Conservation (phyloP, 2,113 vertebrate genomes). For the Bubo scandiacus region DNA sequence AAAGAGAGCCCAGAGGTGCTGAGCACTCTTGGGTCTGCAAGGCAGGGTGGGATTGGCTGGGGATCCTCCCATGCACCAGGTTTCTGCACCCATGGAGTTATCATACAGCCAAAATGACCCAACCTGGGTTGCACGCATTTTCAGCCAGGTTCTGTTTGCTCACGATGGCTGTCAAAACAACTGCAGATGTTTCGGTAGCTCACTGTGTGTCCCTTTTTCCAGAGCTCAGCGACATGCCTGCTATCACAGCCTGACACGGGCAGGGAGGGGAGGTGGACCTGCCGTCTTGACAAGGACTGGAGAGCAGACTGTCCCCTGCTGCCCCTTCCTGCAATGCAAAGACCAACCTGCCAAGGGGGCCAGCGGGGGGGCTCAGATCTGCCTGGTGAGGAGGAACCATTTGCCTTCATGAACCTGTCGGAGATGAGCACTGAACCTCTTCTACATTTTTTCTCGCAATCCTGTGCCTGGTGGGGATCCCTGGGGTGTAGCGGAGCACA, state of each 20-base stretch:
- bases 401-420: not conserved
- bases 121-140: not conserved
- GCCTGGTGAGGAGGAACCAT: not conserved
- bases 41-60: not conserved
- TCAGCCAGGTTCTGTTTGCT: not conserved
- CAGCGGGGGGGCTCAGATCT: not conserved
- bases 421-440: not conserved
- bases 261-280: not conserved
- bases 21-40: not conserved
- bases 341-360: not conserved
- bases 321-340: not conserved
- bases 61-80: not conserved
- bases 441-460: not conserved
- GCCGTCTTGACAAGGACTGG: rapidly evolving
- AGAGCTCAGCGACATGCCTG: conserved; percentile 39
- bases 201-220: not conserved
- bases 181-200: not conserved
- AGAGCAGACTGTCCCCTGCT: not conserved
- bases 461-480: not conserved
- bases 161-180: rapidly evolving
- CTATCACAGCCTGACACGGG: not conserved
- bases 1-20: not conserved
- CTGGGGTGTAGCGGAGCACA: not conserved
- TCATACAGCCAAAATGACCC: not conserved
- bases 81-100: not conserved